These are phyloP conservation scores for Geopemphigus sp. DNA, from an alignment of 1,140 invertebrate genomes.

Conservation along the genomic window DNA sequence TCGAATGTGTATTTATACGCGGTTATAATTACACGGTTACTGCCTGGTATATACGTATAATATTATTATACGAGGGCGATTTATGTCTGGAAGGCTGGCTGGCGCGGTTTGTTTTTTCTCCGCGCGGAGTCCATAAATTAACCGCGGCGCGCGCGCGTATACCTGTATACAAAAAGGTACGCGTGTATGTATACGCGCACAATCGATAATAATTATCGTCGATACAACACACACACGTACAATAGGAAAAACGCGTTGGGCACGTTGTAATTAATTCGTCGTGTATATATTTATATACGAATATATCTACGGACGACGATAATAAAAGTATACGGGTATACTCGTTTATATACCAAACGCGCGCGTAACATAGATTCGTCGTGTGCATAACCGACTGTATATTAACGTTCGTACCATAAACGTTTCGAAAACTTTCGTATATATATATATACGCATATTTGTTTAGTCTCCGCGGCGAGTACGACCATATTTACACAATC, in stretches of 20 bases:
- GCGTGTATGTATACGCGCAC: too few species aligned
- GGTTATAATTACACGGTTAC: constrained; percentile 32
- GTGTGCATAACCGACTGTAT: too few species aligned
- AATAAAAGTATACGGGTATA: background rate
- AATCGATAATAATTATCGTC: constrained; percentile 26
- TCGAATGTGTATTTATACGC: constrained; percentile 4
- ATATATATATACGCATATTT: too few species aligned
- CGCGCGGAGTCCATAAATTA: constrained; percentile 32
- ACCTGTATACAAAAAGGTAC: too few species aligned
- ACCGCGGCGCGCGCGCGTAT: background rate
- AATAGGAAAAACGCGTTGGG: background rate
- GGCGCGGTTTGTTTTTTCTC: too few species aligned
- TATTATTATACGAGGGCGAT: constrained; percentile 27
- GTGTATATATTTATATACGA: background rate
- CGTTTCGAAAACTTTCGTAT: background rate
- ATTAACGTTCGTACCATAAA: too few species aligned
- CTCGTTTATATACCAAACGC: too few species aligned
- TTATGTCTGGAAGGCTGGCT: constrained; percentile 22
- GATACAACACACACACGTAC: background rate
- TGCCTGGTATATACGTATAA: background rate
- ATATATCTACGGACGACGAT: background rate
- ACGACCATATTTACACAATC: too few species aligned
- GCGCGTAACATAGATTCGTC: too few species aligned
- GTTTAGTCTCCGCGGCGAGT: background rate
- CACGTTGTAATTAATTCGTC: constrained; percentile 6